Evolutionary conservation across 2,888 invertebrate species (phyloP).

Genomic region (Phanerotoma sp.): DNA sequence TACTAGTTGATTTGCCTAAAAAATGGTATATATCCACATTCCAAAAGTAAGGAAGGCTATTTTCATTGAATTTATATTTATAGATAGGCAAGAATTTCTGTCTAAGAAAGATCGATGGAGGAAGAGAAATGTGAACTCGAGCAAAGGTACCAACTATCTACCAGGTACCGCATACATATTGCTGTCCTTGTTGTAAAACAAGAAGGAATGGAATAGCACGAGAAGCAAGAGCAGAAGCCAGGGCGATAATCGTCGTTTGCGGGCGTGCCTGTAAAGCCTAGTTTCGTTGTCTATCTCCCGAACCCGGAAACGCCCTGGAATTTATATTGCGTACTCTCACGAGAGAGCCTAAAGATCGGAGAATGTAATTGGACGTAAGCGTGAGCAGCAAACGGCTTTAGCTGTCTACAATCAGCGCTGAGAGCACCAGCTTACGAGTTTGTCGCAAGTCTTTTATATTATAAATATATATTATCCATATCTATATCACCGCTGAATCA

Average conservation of each 20-base stretch:
- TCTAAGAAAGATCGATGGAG: slow-evolving; percentile 5
- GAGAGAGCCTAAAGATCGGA: slow-evolving; percentile 8
- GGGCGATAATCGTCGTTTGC: slow-evolving; percentile 1
- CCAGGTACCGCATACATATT: background rate
- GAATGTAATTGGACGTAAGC: slow-evolving; percentile 22
- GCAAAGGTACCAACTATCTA: slow-evolving; percentile 1
- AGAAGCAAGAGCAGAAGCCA: slow-evolving; percentile 8
- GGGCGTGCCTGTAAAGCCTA: slow-evolving; percentile 26
- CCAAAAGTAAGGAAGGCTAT: too few relatives aligned
- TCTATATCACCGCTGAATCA: background rate
- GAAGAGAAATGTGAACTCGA: slow-evolving; percentile 10
- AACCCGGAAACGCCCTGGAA: slow-evolving; percentile 35
- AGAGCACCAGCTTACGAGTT: slow-evolving; percentile 3
- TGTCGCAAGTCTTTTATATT: slow-evolving; percentile 18
- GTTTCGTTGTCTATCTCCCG: slow-evolving; percentile 31
- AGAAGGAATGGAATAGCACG: background rate
- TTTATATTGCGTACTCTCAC: slow-evolving; percentile 27
- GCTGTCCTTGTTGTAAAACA: background rate
- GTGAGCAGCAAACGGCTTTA: slow-evolving; percentile 6
- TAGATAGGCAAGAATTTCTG: background rate
- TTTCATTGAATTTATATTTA: slow-evolving; percentile 1
- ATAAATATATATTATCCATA: slow-evolving; percentile 6
- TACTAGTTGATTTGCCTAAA: too few relatives aligned
- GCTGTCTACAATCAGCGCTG: background rate
- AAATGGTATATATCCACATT: too few relatives aligned